Percentiles rank a stretch among this genome's conserved stretches.
Evolutionary conservation across 2,888 invertebrate genomes (phyloP).

Genomic region (Oscheius sp.): DNA sequence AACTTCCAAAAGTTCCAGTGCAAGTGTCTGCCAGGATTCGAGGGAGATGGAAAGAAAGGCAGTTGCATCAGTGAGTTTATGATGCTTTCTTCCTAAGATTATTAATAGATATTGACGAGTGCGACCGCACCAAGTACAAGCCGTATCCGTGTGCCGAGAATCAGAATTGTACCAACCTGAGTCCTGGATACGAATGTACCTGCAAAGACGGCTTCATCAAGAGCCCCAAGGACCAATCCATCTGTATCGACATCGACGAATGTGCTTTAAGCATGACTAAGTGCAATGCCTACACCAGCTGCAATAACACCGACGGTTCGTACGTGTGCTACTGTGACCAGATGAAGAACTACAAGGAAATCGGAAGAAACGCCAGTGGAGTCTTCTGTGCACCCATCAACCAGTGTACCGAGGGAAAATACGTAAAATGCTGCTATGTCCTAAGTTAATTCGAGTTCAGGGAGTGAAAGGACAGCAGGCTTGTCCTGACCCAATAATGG

Average conservation of each 20-base stretch:
- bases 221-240: not conserved
- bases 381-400: constrained; percentile 15
- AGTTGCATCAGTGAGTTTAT: constrained; percentile 5
- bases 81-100: not conserved
- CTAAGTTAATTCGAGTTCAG: not conserved
- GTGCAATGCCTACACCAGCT: constrained; percentile 11
- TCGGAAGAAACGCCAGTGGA: not conserved
- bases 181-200: constrained; percentile 10
- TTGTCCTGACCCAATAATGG: not conserved
- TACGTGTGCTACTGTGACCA: constrained; percentile 19
- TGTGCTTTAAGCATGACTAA: constrained; percentile 37
- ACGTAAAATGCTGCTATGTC: not conserved
- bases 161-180: not conserved
- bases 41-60: constrained; percentile 10
- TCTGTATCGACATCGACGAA: constrained; percentile 52
- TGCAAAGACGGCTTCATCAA: constrained; percentile 13
- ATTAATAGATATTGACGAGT: constrained; percentile 14
- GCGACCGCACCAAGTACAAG: not conserved
- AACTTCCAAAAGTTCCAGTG: constrained; percentile 2
- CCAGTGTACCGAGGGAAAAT: constrained; percentile 15
- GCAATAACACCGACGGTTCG: constrained; percentile 20
- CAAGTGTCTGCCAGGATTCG: constrained; percentile 22
- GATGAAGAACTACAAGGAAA: constrained; percentile 2
- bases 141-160: not conserved
- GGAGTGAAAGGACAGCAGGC: constrained; percentile 18